A percentile compares a stretch with the other conserved stretches of the same genome.
phyloP scores from a whole-genome alignment of 2,797 vertebrate genomes.

The Myoxocephalus aenaeus region DNA sequence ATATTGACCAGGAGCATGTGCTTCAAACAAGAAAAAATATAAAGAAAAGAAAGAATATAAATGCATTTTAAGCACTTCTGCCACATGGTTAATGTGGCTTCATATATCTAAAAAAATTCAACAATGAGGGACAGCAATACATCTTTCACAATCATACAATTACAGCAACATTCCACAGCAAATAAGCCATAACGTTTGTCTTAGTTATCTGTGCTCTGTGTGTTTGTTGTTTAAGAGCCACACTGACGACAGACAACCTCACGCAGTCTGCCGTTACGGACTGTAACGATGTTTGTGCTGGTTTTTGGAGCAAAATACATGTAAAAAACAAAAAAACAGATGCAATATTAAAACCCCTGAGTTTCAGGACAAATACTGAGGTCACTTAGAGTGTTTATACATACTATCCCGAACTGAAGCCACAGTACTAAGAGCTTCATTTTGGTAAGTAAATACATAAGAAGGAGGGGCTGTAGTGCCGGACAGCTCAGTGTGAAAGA shows the following conservation, averaged over 20 bases:
- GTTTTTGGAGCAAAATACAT: constrained; percentile 47
- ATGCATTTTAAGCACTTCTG: constrained; percentile 55
- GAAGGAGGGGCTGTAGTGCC: constrained; percentile 6
- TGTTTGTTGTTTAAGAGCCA: constrained; percentile 29
- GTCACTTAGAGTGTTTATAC: constrained; percentile 48
- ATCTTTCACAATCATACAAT: constrained; percentile 54
- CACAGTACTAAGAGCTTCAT: constrained; percentile 9
- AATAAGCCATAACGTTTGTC: constrained; percentile 6
- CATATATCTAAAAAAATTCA: constrained; percentile 64
- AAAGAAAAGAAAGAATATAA: constrained; percentile 24
- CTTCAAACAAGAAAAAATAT: constrained; percentile 67
- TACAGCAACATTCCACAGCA: constrained; percentile 61
- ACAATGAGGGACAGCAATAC: constrained; percentile 57
- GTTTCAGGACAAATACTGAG: constrained; percentile 72
- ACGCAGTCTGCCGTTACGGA: constrained; percentile 33
- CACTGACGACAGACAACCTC: constrained; percentile 28
- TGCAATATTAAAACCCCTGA: constrained; percentile 78
- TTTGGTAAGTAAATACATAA: neutral
- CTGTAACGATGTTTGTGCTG: constrained; percentile 55
- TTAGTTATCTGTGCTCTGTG: constrained; percentile 46
- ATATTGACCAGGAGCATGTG: constrained; percentile 66
- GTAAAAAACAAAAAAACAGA: constrained; percentile 37
- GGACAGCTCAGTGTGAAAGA: constrained; percentile 18
- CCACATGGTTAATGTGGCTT: constrained; percentile 54
- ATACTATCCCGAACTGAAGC: constrained; percentile 10